These are phyloP conservation scores for Deilephila elpenor DNA, from an alignment of 2,888 invertebrate species.

Conservation along the genomic window DNA sequence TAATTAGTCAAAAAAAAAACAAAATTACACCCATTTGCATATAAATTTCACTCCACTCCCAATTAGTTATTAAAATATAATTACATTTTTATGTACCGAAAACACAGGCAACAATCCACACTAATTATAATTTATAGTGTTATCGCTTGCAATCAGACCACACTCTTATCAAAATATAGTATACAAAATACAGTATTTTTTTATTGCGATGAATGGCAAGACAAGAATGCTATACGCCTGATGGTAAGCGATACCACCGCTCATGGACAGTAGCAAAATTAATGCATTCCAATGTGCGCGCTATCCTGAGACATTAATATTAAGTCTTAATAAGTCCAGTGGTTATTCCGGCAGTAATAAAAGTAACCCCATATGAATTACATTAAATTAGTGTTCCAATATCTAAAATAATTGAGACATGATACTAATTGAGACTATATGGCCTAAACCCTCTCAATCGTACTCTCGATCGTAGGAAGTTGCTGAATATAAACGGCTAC, in stretches of 20 bases:
- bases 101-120: not conserved
- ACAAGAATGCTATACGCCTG: no score
- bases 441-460: no score
- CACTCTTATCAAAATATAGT: not conserved
- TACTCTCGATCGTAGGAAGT: no score
- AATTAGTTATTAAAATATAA: not conserved
- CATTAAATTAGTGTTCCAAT: not conserved
- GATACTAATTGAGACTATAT: no score
- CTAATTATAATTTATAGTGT: not conserved
- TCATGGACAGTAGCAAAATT: no score
- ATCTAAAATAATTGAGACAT: constrained; percentile 6
- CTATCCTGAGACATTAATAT: no score
- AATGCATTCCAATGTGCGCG: no score
- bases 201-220: no score
- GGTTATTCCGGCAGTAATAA: not conserved
- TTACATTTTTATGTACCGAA: not conserved
- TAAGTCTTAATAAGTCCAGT: no score
- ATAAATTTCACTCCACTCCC: not conserved
- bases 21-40: not conserved
- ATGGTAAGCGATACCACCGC: no score
- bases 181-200: not conserved
- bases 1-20: constrained; percentile 1
- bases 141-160: not conserved
- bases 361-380: not conserved
- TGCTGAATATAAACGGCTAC: no score